These are phyloP conservation scores for Parus major DNA, from an alignment of 2,113 vertebrate genomes.

Conservation along the genomic window DNA sequence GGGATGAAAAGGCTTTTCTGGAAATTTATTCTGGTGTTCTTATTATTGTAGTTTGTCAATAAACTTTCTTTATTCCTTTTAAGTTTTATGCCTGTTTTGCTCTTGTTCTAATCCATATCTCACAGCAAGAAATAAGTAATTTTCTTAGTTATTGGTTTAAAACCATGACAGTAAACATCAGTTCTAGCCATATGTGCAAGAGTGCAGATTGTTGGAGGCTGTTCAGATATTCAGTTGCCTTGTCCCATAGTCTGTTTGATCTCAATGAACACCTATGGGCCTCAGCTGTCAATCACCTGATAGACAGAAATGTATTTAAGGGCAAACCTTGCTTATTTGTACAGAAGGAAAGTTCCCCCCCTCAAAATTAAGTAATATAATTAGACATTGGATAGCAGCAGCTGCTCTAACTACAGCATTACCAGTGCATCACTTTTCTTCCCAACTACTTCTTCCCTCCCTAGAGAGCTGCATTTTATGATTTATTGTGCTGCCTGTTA, in stretches of 20 bases:
- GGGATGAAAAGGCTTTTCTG: too few relatives aligned
- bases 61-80: too few relatives aligned
- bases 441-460: background rate
- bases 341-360: background rate
- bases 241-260: fast-evolving
- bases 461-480: background rate
- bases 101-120: too few relatives aligned
- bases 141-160: too few relatives aligned
- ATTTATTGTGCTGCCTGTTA: background rate
- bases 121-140: too few relatives aligned
- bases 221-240: background rate
- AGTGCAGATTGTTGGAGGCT: background rate
- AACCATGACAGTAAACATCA: too few relatives aligned
- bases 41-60: too few relatives aligned
- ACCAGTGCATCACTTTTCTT: background rate
- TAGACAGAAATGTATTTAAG: background rate
- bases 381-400: background rate
- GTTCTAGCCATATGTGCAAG: background rate
- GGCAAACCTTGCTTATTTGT: background rate
- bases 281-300: background rate
- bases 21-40: too few relatives aligned
- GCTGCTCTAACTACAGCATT: background rate
- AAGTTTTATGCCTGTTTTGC: too few relatives aligned
- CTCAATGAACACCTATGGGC: background rate
- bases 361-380: background rate